Evolutionary conservation across 1,140 invertebrate species (phyloP).

Genomic region (Nasonia longicornis): DNA sequence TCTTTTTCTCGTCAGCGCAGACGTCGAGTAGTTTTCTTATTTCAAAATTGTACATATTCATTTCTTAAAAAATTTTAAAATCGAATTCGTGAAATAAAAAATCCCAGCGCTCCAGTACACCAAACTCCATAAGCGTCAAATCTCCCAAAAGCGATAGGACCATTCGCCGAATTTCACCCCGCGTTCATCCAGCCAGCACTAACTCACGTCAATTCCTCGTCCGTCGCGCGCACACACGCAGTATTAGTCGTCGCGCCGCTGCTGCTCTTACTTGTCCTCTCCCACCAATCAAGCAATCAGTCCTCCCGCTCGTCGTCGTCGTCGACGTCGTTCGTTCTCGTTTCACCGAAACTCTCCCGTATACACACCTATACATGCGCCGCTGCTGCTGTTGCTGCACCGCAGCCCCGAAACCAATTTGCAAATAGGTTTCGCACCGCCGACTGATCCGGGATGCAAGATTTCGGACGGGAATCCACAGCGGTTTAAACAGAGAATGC

Average conservation of each 20-base stretch:
- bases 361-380: not conserved
- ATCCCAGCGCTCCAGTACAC: not conserved
- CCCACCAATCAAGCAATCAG: slow-evolving; percentile 24
- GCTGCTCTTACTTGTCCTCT: not conserved
- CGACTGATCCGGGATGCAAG: not conserved
- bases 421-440: slow-evolving; percentile 28
- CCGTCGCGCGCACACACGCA: not conserved
- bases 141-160: too few relatives aligned
- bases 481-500: not conserved
- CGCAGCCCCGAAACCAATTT: slow-evolving; percentile 14
- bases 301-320: slow-evolving; percentile 6
- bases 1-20: not conserved
- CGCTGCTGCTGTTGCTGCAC: not conserved
- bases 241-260: not conserved
- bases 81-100: not conserved
- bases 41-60: too few relatives aligned
- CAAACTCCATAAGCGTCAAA: too few relatives aligned
- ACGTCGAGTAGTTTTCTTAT: too few relatives aligned
- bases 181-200: not conserved
- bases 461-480: not conserved
- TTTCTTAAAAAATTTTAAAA: not conserved
- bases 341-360: not conserved
- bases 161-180: too few relatives aligned
- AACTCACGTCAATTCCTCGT: not conserved
- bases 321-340: not conserved